These are phyloP conservation scores for Campopleginae sp. DNA, from an alignment of 2,888 invertebrate species.

Conservation along the genomic window DNA sequence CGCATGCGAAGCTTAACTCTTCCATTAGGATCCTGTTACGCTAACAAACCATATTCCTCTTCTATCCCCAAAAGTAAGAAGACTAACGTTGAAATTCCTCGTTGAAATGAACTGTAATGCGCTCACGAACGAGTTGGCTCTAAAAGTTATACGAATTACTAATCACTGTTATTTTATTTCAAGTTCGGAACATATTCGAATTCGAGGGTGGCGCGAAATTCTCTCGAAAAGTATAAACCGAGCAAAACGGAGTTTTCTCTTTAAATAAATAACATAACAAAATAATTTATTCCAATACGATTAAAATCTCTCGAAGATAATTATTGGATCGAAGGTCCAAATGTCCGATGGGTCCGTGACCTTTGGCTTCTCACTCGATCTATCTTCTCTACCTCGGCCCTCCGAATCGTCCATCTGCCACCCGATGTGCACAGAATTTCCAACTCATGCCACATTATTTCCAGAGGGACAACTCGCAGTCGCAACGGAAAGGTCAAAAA, in stretches of 20 bases:
- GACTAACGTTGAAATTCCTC: neutral
- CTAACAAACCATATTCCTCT: neutral
- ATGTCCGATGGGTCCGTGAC: neutral
- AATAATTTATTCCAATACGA: no score
- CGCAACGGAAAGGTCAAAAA: constrained; percentile 36
- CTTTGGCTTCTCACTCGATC: neutral
- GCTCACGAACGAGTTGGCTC: neutral
- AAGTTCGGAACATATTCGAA: neutral
- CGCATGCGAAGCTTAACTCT: constrained; percentile 46
- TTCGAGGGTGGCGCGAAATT: neutral
- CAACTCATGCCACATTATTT: neutral
- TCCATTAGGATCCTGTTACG: constrained; percentile 38
- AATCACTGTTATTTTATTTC: neutral
- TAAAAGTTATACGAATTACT: neutral
- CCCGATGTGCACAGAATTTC: neutral
- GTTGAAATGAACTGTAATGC: neutral
- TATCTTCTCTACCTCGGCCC: neutral
- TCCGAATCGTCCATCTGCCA: neutral
- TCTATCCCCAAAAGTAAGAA: neutral
- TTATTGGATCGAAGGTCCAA: neutral
- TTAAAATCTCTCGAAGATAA: neutral
- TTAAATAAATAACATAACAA: no score
- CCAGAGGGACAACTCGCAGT: neutral
- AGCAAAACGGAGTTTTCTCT: neutral
- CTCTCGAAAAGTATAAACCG: neutral